These are phyloP conservation scores for Schizopygopsis pylzovi DNA, from an alignment of 2,797 vertebrate species.

Conservation along the genomic window DNA sequence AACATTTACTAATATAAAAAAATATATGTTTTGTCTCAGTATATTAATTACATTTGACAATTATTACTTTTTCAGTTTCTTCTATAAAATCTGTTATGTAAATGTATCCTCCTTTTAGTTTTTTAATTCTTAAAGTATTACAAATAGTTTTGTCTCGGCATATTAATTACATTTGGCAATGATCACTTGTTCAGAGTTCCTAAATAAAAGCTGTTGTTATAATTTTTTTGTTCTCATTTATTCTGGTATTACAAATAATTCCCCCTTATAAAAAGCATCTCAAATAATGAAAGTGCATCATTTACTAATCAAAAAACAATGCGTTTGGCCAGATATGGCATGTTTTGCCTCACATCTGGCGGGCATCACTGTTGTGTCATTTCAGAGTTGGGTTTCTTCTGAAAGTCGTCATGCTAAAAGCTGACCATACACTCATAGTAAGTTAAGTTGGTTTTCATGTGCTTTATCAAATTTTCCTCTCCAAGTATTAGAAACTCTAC, in stretches of 20 bases:
- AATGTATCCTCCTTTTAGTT: too few relatives aligned
- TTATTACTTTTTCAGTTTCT: too few relatives aligned
- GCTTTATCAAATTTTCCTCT: slow-evolving; percentile 37
- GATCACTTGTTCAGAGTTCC: not conserved
- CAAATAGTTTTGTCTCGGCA: not conserved
- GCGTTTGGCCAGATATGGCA: not conserved
- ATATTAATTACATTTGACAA: too few relatives aligned
- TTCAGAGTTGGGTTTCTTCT: not conserved
- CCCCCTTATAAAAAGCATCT: not conserved
- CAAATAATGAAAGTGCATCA: not conserved
- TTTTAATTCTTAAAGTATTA: not conserved
- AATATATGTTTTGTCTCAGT: not conserved
- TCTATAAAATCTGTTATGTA: not conserved
- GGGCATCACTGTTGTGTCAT: not conserved
- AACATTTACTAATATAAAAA: not conserved
- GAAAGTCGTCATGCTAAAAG: slow-evolving; percentile 9
- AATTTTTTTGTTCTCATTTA: not conserved
- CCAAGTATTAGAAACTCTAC: slow-evolving; percentile 38
- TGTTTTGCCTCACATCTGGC: not conserved
- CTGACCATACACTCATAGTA: slow-evolving; percentile 16
- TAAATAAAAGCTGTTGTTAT: too few relatives aligned
- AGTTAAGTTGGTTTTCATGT: not conserved
- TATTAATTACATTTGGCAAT: not conserved
- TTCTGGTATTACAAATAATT: not conserved
- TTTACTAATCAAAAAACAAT: not conserved